Evolutionary conservation across 2,113 vertebrate species (phyloP).

Genomic region (Columba livia): DNA sequence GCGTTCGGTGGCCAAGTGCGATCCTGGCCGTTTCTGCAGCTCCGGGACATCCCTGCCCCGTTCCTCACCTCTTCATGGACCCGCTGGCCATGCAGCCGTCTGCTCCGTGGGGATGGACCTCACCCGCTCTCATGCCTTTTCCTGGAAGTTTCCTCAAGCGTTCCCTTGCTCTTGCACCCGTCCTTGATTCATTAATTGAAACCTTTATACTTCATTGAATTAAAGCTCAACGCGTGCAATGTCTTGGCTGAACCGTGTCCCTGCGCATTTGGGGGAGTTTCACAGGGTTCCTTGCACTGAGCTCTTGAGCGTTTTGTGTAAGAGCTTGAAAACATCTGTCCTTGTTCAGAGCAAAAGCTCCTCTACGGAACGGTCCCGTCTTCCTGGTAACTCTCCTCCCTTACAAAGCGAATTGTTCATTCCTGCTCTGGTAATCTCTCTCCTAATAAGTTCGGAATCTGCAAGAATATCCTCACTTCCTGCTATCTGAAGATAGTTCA

Average conservation of each 20-base stretch:
- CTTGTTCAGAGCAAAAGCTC: not conserved
- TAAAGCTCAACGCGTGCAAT: not conserved
- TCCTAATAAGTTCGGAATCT: not conserved
- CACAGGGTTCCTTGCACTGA: not conserved
- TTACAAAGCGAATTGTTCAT: too few relatives aligned
- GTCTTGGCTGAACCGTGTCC: too few relatives aligned
- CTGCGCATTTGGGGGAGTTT: not conserved
- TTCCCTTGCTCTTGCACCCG: not conserved
- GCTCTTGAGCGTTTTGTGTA: not conserved
- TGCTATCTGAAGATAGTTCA: not conserved
- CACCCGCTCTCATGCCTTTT: not conserved
- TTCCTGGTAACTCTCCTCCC: not conserved
- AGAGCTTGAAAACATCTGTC: not conserved
- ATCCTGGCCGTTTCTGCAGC: not conserved
- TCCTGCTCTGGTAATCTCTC: too few relatives aligned
- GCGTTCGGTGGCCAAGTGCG: not conserved
- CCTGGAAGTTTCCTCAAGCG: not conserved
- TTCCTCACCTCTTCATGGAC: not conserved
- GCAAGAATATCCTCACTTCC: not conserved
- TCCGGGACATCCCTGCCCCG: not conserved
- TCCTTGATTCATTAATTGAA: not conserved
- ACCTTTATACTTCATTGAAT: not conserved
- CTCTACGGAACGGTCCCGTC: not conserved
- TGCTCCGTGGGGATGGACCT: not conserved
- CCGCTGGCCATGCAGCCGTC: not conserved